Evolutionary conservation across 2,888 invertebrate genomes (phyloP).

Genomic region (Tachystola acroxantha): DNA sequence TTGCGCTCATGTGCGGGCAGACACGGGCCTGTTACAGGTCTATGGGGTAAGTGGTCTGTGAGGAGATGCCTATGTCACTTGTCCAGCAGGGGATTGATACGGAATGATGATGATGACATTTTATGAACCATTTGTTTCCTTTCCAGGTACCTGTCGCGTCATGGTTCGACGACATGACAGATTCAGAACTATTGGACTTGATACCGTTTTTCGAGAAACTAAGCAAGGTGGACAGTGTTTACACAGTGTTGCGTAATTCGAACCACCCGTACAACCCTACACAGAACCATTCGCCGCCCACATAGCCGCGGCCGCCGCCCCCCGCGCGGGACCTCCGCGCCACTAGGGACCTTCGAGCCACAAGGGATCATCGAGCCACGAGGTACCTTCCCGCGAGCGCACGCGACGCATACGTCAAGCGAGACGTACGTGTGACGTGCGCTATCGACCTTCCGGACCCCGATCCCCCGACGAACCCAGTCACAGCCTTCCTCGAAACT

Average conservation of each 20-base stretch:
- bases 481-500: conserved; percentile 38
- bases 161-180: conserved; percentile 99
- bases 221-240: conserved; percentile 97
- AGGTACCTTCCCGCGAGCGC: conserved; percentile 14
- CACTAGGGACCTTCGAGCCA: conserved; percentile 10
- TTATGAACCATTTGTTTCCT: neutral
- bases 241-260: conserved; percentile 94
- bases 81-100: too few species aligned
- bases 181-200: conserved; percentile 97
- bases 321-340: conserved; percentile 16
- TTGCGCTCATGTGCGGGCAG: too few species aligned
- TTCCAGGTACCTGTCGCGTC: conserved; percentile 97
- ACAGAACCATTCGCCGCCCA: conserved; percentile 58
- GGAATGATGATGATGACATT: too few species aligned
- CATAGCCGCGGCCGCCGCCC: conserved; percentile 47
- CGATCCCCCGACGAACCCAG: conserved; percentile 18
- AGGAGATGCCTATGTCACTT: too few species aligned
- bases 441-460: neutral
- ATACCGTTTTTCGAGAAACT: conserved; percentile 99
- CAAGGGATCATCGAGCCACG: too few species aligned
- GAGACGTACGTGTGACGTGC: conserved; percentile 3
- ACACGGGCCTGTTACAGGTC: too few species aligned
- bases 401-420: conserved; percentile 3
- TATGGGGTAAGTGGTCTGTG: too few species aligned
- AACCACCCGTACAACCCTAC: conserved; percentile 88